These are phyloP conservation scores for Bolinopsis microptera DNA, from an alignment of 37 sponge, comb jelly and placozoan genomes.

Conservation along the genomic window DNA sequence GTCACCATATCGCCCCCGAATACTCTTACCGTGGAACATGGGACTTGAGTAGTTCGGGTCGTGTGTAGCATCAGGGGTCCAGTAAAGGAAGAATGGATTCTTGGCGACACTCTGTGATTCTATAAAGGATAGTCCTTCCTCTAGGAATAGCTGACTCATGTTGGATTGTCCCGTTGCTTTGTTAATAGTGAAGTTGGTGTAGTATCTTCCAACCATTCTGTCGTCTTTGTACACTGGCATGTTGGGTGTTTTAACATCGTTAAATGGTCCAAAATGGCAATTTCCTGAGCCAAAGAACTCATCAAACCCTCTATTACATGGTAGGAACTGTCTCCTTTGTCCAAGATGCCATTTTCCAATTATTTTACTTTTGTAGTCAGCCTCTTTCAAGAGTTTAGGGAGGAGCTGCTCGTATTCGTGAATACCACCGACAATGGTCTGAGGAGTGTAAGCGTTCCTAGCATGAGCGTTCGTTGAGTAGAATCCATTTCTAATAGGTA, in stretches of 20 bases:
- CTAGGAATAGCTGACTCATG: conserved; percentile 74
- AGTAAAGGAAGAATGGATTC: conserved; percentile 84
- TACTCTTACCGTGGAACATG: conserved; percentile 75
- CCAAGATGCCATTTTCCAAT: no score
- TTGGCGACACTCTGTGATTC: conserved; percentile 11
- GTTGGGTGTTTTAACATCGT: no score
- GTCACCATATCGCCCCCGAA: conserved; percentile 83
- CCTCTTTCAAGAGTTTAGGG: conserved; percentile 77
- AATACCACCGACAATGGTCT: conserved; percentile 79
- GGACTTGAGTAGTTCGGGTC: conserved; percentile 77
- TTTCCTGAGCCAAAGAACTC: no score
- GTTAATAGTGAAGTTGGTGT: no score
- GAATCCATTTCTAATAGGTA: conserved; percentile 81
- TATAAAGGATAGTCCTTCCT: conserved; percentile 65
- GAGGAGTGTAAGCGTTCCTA: conserved; percentile 76
- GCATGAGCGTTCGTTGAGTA: conserved; percentile 88
- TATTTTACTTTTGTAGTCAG: conserved; percentile 76
- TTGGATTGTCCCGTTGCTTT: conserved; percentile 76
- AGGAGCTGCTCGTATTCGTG: no score
- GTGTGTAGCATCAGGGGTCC: conserved; percentile 83
- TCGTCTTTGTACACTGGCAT: no score
- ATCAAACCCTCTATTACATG: conserved; percentile 79
- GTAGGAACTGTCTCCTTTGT: conserved; percentile 76
- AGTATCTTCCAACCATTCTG: no score
- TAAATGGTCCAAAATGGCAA: no score